These are phyloP conservation scores for Tor tambroides DNA, from an alignment of 2,113 vertebrate species.

Conservation along the genomic window DNA sequence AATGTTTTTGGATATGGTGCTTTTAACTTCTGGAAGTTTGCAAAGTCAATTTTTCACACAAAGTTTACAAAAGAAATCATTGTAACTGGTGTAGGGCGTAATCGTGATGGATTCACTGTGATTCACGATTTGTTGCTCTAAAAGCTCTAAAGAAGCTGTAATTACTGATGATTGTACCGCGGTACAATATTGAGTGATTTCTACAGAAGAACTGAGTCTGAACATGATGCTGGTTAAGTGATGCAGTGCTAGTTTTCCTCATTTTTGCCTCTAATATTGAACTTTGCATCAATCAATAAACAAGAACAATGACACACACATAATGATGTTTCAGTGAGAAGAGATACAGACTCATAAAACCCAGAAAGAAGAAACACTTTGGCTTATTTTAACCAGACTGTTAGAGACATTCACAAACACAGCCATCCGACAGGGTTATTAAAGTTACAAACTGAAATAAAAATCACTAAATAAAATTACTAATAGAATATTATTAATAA, in stretches of 20 bases:
- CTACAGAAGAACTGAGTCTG: not conserved
- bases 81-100: not conserved
- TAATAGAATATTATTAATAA: too few species aligned
- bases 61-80: not conserved
- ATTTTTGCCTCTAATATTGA: not conserved
- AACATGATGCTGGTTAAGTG: not conserved
- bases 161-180: not conserved
- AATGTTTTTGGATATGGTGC: not conserved
- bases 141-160: not conserved
- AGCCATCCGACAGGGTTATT: not conserved
- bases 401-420: not conserved
- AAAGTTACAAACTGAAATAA: not conserved
- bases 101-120: not conserved
- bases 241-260: not conserved
- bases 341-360: too few species aligned
- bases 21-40: not conserved
- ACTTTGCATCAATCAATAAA: not conserved
- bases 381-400: not conserved
- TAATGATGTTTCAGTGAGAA: not conserved
- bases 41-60: not conserved
- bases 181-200: not conserved
- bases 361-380: not conserved
- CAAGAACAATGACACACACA: not conserved
- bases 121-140: not conserved
- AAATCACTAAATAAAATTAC: not conserved